Conservation (phyloP, 2,797 vertebrate genomes). For the Sebastes reedi region DNA sequence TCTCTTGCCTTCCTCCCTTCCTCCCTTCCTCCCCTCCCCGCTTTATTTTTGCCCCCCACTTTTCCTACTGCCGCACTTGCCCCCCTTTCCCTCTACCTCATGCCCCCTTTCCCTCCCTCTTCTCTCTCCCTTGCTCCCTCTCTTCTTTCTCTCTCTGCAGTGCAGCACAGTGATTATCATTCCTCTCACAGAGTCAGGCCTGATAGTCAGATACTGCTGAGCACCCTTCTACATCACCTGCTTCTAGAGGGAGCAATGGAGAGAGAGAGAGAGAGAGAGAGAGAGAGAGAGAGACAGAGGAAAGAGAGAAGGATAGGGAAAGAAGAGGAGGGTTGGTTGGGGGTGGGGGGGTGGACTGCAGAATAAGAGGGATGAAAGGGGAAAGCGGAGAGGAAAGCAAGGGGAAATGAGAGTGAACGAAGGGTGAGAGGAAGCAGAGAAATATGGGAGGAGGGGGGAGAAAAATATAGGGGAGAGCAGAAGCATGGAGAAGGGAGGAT, state of each 20-base stretch:
- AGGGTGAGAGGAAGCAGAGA: slow-evolving; percentile 36
- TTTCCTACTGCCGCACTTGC: slow-evolving; percentile 60
- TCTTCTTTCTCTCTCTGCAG: slow-evolving; percentile 80
- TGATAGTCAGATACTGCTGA: slow-evolving; percentile 87
- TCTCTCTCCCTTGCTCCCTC: slow-evolving; percentile 53
- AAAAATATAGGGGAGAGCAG: slow-evolving; percentile 23
- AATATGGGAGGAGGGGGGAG: slow-evolving; percentile 29
- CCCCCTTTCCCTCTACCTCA: slow-evolving; percentile 60
- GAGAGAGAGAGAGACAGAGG: slow-evolving; percentile 9
- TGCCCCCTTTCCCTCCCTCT: slow-evolving; percentile 58
- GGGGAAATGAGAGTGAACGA: slow-evolving; percentile 33
- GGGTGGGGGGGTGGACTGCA: slow-evolving; percentile 34
- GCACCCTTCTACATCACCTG: slow-evolving; percentile 85
- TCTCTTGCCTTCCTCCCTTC: slow-evolving; percentile 28
- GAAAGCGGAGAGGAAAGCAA: slow-evolving; percentile 39
- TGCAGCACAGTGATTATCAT: slow-evolving; percentile 87
- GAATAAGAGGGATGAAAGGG: slow-evolving; percentile 35
- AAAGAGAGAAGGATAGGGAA: slow-evolving; percentile 9
- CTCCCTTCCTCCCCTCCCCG: background rate
- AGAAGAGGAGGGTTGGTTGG: background rate
- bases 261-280: slow-evolving; percentile 4
- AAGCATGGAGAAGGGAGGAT: slow-evolving; percentile 35
- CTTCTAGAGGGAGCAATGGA: slow-evolving; percentile 64
- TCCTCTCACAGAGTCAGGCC: slow-evolving; percentile 85
- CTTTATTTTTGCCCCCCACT: slow-evolving; percentile 24